Evolutionary conservation across 2,113 vertebrate genomes (phyloP), one percentile per base, ranked within the genome.

Genomic region (Sphaerodactylus townsendi): DNA sequence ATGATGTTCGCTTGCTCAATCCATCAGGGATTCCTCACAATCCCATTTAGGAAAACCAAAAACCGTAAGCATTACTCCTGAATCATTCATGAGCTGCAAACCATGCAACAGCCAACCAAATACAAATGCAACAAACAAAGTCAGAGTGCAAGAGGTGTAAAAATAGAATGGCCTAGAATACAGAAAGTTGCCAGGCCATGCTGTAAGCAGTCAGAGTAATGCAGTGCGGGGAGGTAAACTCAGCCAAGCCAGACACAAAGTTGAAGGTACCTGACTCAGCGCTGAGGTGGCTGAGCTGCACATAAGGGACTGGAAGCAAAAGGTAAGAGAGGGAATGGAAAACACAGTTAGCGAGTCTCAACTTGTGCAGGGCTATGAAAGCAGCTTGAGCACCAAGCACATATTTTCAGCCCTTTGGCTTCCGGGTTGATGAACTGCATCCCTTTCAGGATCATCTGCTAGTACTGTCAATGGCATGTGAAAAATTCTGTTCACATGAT

Each of bases 221-320:
- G 93, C 93, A 94, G 89, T 89, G 85, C 0, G 64, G 48, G 53
- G 19, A 4, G 28, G 59, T 33, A 85, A 87, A 82, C 39, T 5
- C 0, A 89, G 90, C 89, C 72, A 1, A 90, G 85, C 84, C 14
- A 1, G 79, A 90, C n/a, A 77, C 85, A 81, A 17, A 1, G 44
- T 4, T 81, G 95, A 91, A 95, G 96, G 94, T 98, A 98, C 98
- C 98, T 98, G 98, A 97, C 97, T 98, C 97, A 97, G 93, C 96
- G 97, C 95, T 97, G 95, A 98, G 92, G 92, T 97, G 97, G 95
- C 96, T 98, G 96, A 98, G 97, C 89, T 97, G 96, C 96, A 98
- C 96, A 92, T 98, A 97, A 93, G 97, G 98, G 96, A 98, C 98
- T 98, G 97, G 90, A 96, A 95, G 96, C 95, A 94, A 82, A 91